These are phyloP conservation scores for Tachina grossa DNA, from an alignment of 2,888 invertebrate genomes.

Conservation along the genomic window DNA sequence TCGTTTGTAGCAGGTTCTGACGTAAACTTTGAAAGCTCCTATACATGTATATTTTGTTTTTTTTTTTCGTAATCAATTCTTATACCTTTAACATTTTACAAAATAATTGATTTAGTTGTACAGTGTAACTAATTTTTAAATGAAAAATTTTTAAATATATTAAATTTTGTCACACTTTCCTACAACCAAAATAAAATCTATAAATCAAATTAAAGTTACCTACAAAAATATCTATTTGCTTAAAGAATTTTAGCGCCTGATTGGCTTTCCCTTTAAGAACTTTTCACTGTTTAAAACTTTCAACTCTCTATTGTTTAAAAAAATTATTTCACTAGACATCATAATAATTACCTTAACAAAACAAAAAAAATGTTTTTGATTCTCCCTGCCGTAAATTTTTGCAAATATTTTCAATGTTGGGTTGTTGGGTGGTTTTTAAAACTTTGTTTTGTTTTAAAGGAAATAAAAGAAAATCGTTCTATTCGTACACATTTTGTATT, in stretches of 20 bases:
- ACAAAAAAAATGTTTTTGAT: conserved; percentile 11
- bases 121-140: no score
- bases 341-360: conserved; percentile 61
- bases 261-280: not conserved
- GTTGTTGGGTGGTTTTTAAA: conserved; percentile 22
- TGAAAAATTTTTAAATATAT: no score
- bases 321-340: conserved; percentile 58
- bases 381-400: conserved; percentile 26
- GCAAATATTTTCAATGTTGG: conserved; percentile 31
- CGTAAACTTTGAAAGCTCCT: no score
- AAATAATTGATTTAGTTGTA: no score
- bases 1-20: no score
- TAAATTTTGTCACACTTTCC: no score
- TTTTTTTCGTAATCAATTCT: no score
- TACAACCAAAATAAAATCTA: not conserved
- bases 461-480: conserved; percentile 29
- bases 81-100: no score
- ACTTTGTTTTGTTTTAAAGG: conserved; percentile 5
- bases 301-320: conserved; percentile 46
- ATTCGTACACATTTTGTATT: not conserved
- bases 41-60: no score
- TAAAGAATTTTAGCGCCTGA: not conserved
- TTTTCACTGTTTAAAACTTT: conserved; percentile 35
- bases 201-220: not conserved
- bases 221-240: no score